Evolutionary conservation across 2,797 vertebrate genomes (phyloP).

Genomic region (Rhinophrynus dorsalis): DNA sequence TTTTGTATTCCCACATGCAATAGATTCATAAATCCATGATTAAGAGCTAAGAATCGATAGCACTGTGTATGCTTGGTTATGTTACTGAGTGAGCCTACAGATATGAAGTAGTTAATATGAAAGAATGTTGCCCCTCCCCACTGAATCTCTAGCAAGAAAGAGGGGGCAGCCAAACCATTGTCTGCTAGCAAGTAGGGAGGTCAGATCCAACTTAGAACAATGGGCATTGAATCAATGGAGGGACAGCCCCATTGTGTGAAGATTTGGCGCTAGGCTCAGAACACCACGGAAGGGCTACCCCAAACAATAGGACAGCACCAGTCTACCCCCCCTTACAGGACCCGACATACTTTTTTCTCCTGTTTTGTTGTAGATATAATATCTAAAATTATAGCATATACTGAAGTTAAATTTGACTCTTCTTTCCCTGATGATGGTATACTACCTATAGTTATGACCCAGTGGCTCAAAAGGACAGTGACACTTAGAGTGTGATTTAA

Average conservation of each 20-base stretch:
- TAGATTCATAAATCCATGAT: too few species aligned
- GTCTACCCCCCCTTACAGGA: slow-evolving; percentile 3
- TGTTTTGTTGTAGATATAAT: neutral
- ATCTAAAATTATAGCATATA: too few species aligned
- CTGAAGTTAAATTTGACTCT: too few species aligned
- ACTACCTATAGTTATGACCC: too few species aligned
- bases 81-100: too few species aligned
- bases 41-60: too few species aligned
- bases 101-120: slow-evolving; percentile 28
- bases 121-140: slow-evolving; percentile 8
- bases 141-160: neutral
- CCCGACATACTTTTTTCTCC: neutral
- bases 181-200: slow-evolving; percentile 36
- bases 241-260: slow-evolving; percentile 54
- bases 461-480: too few species aligned
- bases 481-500: too few species aligned
- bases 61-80: too few species aligned
- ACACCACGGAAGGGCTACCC: slow-evolving; percentile 59
- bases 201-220: slow-evolving; percentile 49
- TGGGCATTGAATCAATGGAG: slow-evolving; percentile 20
- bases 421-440: too few species aligned
- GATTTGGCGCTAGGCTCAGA: slow-evolving; percentile 53
- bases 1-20: too few species aligned
- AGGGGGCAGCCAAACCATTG: slow-evolving; percentile 37
- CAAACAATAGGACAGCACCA: slow-evolving; percentile 55